A percentile compares a stretch with the other conserved stretches of the same genome.
Conservation (phyloP, 1,140 invertebrate species). For the Vollenhovia emeryi region DNA sequence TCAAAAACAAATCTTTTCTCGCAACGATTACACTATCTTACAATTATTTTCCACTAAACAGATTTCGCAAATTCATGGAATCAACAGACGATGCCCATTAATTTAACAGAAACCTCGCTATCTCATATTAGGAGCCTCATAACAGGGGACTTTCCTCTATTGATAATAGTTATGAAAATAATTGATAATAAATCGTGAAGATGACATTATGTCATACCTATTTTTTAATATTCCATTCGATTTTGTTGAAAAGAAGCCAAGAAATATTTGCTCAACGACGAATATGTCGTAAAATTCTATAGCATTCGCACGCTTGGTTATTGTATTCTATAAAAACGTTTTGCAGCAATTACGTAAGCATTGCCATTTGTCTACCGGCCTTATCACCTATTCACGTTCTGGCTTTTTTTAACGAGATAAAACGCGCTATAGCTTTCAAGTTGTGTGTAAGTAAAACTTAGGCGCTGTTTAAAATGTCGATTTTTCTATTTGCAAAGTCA, state of each 20-base stretch:
- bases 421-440: background rate
- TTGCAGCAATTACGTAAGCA: slow-evolving; percentile 5
- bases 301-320: background rate
- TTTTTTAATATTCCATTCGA: background rate
- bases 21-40: no score
- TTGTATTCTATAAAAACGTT: slow-evolving; percentile 9
- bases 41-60: no score
- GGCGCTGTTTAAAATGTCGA: background rate
- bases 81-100: no score
- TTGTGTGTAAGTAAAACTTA: background rate
- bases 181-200: background rate
- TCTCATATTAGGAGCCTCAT: no score
- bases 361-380: background rate
- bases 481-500: background rate
- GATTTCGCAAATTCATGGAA: no score
- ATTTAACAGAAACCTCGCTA: no score
- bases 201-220: background rate
- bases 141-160: background rate
- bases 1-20: no score
- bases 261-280: background rate
- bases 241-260: background rate
- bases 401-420: background rate
- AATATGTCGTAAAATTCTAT: background rate
- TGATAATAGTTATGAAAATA: background rate
- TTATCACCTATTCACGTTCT: slow-evolving; percentile 12